These are phyloP conservation scores for Peromyscus nudipes DNA, from an alignment of 2,797 vertebrate species.

Conservation along the genomic window DNA sequence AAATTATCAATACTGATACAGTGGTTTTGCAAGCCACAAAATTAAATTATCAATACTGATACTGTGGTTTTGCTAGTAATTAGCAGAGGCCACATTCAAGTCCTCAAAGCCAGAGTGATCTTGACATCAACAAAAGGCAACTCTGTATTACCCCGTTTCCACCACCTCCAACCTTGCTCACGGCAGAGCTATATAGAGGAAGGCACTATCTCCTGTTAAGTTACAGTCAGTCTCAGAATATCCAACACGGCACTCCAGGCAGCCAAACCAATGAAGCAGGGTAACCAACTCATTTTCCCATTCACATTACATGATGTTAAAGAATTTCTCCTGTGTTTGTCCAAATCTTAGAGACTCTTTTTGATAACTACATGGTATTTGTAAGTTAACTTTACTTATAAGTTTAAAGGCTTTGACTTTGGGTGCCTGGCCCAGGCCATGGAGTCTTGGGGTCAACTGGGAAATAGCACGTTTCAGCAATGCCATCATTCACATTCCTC, in stretches of 20 bases:
- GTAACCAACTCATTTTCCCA: not conserved
- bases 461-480: not conserved
- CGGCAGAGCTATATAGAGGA: fast-evolving
- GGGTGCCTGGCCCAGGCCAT: not conserved
- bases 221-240: not conserved
- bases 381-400: not conserved
- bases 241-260: not conserved
- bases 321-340: not conserved
- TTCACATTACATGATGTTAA: not conserved
- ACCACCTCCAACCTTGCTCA: not conserved
- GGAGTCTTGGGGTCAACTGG: not conserved
- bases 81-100: not conserved
- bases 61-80: not conserved
- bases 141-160: not conserved
- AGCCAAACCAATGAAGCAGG: not conserved
- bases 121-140: not conserved
- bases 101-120: not conserved
- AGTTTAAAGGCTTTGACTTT: not conserved
- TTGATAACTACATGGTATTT: not conserved
- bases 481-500: not conserved
- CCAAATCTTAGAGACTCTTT: not conserved
- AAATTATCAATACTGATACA: not conserved
- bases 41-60: not conserved
- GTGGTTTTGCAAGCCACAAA: not conserved
- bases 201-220: not conserved